A percentile compares a stretch with the other conserved stretches of the same genome.
Conservation (phyloP, 2,888 invertebrate species). For the Lasioglossum pauxillum region DNA sequence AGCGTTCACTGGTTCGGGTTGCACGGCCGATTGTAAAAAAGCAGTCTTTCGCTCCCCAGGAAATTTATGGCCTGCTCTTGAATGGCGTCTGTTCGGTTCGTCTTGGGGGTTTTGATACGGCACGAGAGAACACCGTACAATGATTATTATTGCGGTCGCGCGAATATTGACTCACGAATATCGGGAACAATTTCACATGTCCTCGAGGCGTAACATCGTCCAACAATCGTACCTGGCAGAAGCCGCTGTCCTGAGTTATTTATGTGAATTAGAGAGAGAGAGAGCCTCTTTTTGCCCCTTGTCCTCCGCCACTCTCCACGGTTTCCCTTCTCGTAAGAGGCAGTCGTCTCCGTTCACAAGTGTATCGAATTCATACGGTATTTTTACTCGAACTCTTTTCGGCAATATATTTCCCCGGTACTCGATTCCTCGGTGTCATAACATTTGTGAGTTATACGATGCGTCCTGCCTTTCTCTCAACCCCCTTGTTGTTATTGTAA, state of each 20-base stretch:
- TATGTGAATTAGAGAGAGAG: slow-evolving; percentile 39
- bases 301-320: not conserved
- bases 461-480: not conserved
- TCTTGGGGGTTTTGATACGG: slow-evolving; percentile 54
- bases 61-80: slow-evolving; percentile 58
- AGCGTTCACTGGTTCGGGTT: slow-evolving; percentile 37
- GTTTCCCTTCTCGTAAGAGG: not conserved
- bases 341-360: not conserved
- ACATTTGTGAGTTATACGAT: not conserved
- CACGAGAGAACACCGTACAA: slow-evolving; percentile 68
- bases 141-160: slow-evolving; percentile 65
- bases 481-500: not conserved
- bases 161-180: slow-evolving; percentile 26
- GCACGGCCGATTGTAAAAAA: slow-evolving; percentile 46
- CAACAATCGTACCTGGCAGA: slow-evolving; percentile 36
- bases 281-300: slow-evolving; percentile 6
- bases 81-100: slow-evolving; percentile 55
- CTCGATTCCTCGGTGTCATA: not conserved
- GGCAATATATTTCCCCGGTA: not conserved
- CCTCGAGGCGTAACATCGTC: slow-evolving; percentile 66
- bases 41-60: slow-evolving; percentile 50
- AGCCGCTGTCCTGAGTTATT: slow-evolving; percentile 34
- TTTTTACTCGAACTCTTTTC: not conserved
- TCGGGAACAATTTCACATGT: slow-evolving; percentile 54
- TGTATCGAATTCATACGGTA: not conserved